Percentiles rank a stretch among this genome's conserved stretches.
These are phyloP conservation scores for Cyanoramphus novaezelandiae DNA, from an alignment of 2,113 vertebrate species.

Conservation along the genomic window DNA sequence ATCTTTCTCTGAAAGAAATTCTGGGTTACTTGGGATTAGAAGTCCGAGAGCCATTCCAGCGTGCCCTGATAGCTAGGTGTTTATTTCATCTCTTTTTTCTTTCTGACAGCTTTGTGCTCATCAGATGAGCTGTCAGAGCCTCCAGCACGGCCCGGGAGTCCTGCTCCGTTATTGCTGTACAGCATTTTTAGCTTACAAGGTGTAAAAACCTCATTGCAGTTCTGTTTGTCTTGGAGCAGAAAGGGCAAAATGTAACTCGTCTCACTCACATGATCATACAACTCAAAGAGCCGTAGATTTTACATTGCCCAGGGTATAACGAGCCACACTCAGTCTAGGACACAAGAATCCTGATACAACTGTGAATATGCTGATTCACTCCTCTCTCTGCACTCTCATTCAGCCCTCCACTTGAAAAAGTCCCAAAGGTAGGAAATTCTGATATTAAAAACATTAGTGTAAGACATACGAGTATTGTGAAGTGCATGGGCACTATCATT, in stretches of 20 bases:
- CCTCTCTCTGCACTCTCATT: background rate
- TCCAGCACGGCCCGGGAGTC: background rate
- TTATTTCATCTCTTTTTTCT: background rate
- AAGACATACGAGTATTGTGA: background rate
- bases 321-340: background rate
- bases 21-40: background rate
- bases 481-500: background rate
- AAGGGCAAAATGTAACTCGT: background rate
- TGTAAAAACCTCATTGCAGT: background rate
- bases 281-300: background rate
- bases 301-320: background rate
- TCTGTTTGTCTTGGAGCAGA: conserved; percentile 10
- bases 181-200: background rate
- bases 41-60: background rate
- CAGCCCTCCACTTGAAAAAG: background rate
- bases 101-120: background rate
- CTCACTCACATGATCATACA: background rate
- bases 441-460: accelerated
- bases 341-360: background rate
- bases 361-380: background rate
- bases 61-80: background rate
- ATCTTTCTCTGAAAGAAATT: background rate
- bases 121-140: background rate
- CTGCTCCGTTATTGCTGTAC: background rate
- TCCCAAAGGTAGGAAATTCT: background rate